Conservation (phyloP, 2,113 vertebrate genomes). For the Megaptera novaeangliae region DNA sequence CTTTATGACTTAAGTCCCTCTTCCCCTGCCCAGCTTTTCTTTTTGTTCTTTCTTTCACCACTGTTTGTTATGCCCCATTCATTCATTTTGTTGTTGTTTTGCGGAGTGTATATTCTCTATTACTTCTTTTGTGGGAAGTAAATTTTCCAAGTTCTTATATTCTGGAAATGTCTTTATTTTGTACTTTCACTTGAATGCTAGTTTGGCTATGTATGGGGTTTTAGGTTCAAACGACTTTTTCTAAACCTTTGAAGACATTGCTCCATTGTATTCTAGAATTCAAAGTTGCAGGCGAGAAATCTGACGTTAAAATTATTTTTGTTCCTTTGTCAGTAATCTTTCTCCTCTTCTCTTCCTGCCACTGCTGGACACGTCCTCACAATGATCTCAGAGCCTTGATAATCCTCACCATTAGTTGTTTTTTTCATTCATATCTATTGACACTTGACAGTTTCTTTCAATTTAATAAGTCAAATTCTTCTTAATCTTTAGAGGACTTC, state of each 20-base stretch:
- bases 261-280: neutral
- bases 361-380: neutral
- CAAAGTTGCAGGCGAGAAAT: neutral
- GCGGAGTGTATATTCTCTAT: neutral
- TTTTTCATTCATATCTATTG: neutral
- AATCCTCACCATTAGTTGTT: neutral
- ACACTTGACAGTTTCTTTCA: neutral
- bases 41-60: neutral
- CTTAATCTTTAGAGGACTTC: neutral
- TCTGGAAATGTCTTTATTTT: neutral
- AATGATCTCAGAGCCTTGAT: neutral
- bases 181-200: neutral
- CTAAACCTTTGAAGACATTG: neutral
- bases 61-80: neutral
- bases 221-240: neutral
- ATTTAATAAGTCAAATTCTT: neutral
- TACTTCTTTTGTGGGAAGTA: neutral
- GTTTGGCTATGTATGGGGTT: neutral
- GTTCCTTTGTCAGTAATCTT: neutral
- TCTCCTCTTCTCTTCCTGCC: neutral
- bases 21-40: neutral
- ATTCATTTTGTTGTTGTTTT: neutral
- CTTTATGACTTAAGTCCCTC: neutral
- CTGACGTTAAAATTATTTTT: neutral
- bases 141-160: neutral